Percentiles rank a stretch among this genome's conserved stretches.
These are phyloP conservation scores for Melangyna quadrimaculata DNA, from an alignment of 2,888 invertebrate genomes.

Conservation along the genomic window DNA sequence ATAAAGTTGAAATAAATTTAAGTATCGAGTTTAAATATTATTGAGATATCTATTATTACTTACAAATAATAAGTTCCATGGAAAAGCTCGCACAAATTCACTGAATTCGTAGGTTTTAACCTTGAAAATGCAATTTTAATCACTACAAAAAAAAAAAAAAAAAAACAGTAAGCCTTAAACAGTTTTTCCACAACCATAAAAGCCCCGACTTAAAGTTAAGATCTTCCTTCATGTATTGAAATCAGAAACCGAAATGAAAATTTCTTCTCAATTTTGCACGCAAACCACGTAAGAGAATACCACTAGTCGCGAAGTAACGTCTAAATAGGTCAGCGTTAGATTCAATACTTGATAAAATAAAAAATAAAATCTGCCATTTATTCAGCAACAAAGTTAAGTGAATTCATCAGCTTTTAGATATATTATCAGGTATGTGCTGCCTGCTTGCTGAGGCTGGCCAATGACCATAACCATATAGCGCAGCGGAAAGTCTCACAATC, in stretches of 20 bases:
- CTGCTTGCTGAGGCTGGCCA: neutral
- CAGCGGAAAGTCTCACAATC: slow-evolving; percentile 1
- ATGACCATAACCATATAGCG: neutral
- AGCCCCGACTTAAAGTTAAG: neutral
- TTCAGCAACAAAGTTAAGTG: slow-evolving; percentile 20
- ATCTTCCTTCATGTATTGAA: neutral
- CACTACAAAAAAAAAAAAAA: too few relatives aligned
- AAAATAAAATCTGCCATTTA: slow-evolving; percentile 48
- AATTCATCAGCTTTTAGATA: slow-evolving; percentile 29
- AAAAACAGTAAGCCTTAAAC: neutral
- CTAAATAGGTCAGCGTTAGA: slow-evolving; percentile 60
- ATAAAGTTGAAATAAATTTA: too few relatives aligned
- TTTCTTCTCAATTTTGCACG: slow-evolving; percentile 3
- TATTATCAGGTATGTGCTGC: slow-evolving; percentile 18
- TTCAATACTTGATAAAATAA: slow-evolving; percentile 59
- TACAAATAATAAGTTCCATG: neutral
- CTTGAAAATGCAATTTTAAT: neutral
- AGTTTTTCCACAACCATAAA: neutral
- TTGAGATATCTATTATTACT: too few relatives aligned
- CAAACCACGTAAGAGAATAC: slow-evolving; percentile 8
- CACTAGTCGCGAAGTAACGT: slow-evolving; percentile 28
- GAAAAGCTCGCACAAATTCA: neutral
- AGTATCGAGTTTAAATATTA: too few relatives aligned
- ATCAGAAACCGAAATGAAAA: neutral
- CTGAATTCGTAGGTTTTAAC: neutral